Evolutionary conservation across 1,140 invertebrate species (phyloP).

Genomic region (Globodera rostochiensis): DNA sequence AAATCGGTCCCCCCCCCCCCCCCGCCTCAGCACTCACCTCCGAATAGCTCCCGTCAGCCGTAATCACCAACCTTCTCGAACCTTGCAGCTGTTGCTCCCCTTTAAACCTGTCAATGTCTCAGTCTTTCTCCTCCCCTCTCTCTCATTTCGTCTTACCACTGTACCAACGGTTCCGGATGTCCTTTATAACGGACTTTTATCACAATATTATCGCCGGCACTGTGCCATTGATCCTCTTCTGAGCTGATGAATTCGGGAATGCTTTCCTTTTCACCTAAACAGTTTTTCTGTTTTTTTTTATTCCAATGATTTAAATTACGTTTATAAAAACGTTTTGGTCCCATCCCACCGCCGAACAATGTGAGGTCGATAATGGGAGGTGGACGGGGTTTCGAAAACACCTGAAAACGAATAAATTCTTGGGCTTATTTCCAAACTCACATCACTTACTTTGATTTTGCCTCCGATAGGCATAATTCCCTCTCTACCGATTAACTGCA

Average conservation of each 20-base stretch:
- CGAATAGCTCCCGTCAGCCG: conserved; percentile 21
- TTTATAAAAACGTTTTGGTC: conserved; percentile 23
- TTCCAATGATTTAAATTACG: not conserved
- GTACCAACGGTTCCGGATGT: conserved; percentile 43
- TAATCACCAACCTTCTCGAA: conserved; percentile 27
- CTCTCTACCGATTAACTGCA: not conserved
- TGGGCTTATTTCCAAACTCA: not conserved
- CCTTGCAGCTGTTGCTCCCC: conserved; percentile 36
- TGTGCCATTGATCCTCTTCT: conserved; percentile 43
- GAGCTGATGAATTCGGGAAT: conserved; percentile 41
- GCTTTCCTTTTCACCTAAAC: conserved; percentile 22
- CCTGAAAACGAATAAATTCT: not conserved
- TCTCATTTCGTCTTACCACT: conserved; percentile 33
- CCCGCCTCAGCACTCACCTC: conserved; percentile 31
- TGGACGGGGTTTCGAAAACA: conserved; percentile 3
- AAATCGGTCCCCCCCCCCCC: not conserved
- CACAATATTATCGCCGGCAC: conserved; percentile 36
- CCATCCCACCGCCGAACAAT: conserved; percentile 20
- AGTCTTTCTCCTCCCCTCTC: not conserved
- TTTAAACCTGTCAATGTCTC: conserved; percentile 43
- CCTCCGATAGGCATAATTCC: not conserved
- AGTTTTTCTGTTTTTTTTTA: not conserved
- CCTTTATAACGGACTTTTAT: conserved; percentile 42
- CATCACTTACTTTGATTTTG: not conserved
- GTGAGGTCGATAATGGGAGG: conserved; percentile 20